Conservation (phyloP, 2,888 invertebrate genomes). For the Julus scanicus region DNA sequence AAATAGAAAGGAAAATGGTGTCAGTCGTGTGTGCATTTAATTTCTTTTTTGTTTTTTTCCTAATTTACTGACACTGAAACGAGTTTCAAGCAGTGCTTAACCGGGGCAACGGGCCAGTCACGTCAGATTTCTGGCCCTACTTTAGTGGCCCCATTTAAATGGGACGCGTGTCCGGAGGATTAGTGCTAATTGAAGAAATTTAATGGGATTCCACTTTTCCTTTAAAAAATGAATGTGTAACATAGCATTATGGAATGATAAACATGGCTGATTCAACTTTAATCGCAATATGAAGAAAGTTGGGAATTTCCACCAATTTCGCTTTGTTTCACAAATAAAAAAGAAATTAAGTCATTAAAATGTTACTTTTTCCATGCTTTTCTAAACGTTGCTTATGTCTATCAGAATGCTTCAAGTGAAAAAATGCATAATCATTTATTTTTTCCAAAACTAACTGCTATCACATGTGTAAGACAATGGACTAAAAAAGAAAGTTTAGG, state of each 20-base stretch:
- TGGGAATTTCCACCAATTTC: too few species aligned
- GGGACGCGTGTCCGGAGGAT: not conserved
- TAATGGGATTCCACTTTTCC: not conserved
- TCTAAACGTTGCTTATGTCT: too few species aligned
- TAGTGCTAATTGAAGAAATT: not conserved
- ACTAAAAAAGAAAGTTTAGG: not conserved
- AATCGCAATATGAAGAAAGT: too few species aligned
- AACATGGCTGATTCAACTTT: too few species aligned
- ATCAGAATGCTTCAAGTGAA: too few species aligned
- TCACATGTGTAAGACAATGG: not conserved
- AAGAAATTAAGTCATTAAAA: too few species aligned
- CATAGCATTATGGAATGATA: too few species aligned
- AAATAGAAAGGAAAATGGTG: constrained; percentile 12
- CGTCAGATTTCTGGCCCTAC: not conserved
- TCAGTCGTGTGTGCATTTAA: constrained; percentile 33
- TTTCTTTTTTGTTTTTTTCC: constrained; percentile 4
- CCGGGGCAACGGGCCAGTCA: constrained; percentile 12
- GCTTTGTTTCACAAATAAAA: too few species aligned
- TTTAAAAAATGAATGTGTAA: not conserved
- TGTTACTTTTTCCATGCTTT: too few species aligned
- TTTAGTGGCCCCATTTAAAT: constrained; percentile 26
- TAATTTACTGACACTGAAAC: constrained; percentile 33
- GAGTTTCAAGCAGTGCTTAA: constrained; percentile 9
- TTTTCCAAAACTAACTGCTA: not conserved
- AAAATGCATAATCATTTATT: too few species aligned